These are phyloP conservation scores for Meandrina meandrites DNA, from an alignment of 92 coral and sea anemone genomes.

Conservation along the genomic window DNA sequence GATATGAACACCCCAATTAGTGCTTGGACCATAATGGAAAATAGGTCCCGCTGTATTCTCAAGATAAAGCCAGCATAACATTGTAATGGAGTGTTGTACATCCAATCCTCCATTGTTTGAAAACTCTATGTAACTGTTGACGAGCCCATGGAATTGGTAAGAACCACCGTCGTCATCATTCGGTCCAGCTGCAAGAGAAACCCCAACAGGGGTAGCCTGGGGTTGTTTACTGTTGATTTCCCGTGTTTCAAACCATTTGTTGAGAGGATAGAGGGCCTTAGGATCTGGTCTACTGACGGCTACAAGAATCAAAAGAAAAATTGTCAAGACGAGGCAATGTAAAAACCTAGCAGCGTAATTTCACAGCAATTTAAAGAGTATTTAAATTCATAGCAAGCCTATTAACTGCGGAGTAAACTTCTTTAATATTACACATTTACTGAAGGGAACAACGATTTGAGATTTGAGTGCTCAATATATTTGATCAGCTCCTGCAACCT, in stretches of 20 bases:
- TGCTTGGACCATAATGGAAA: neutral
- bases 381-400: no score
- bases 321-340: no score
- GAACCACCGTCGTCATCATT: slow-evolving; percentile 36
- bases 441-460: no score
- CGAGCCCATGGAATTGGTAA: slow-evolving; percentile 19
- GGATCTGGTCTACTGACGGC: slow-evolving; percentile 6
- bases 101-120: slow-evolving; percentile 25
- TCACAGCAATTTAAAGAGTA: no score
- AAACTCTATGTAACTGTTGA: slow-evolving; percentile 10
- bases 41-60: neutral
- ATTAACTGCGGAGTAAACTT: no score
- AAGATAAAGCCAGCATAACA: slow-evolving; percentile 1
- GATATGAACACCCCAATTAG: neutral
- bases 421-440: no score
- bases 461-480: no score
- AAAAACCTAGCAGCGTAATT: no score
- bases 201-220: slow-evolving; percentile 13
- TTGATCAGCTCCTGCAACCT: no score
- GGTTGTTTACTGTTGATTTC: slow-evolving; percentile 17
- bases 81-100: neutral
- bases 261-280: slow-evolving; percentile 36
- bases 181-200: slow-evolving; percentile 22
- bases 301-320: neutral
- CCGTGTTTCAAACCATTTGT: slow-evolving; percentile 10